These are phyloP conservation scores for Troides aeacus DNA, from an alignment of 2,888 invertebrate genomes.

Conservation along the genomic window DNA sequence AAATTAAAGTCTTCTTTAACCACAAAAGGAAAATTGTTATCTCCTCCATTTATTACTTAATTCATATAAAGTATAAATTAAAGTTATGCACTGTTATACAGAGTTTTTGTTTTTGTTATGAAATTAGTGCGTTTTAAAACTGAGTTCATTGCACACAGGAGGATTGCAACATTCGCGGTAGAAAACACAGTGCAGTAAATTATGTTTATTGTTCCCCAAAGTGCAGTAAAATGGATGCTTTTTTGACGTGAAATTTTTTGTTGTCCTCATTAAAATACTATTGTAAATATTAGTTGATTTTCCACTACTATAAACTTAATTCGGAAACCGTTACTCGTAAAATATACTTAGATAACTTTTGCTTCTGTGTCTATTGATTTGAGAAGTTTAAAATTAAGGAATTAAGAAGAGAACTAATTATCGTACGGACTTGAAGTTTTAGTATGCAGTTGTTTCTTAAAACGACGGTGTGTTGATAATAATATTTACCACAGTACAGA, in stretches of 20 bases:
- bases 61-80: too few species aligned
- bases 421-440: too few species aligned
- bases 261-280: not conserved
- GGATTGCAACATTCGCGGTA: constrained; percentile 18
- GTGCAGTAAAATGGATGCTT: constrained; percentile 15
- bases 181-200: constrained; percentile 17
- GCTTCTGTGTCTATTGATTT: not conserved
- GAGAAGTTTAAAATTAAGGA: too few species aligned
- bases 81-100: too few species aligned
- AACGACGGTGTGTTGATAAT: too few species aligned
- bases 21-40: too few species aligned
- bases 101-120: not conserved
- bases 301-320: too few species aligned
- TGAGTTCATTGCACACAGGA: constrained; percentile 9
- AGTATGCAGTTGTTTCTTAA: too few species aligned
- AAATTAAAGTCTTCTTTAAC: too few species aligned
- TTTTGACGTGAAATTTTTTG: constrained; percentile 2
- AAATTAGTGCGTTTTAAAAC: constrained; percentile 4
- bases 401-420: too few species aligned
- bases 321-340: not conserved
- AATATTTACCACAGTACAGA: not conserved
- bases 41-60: too few species aligned
- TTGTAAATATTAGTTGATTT: too few species aligned
- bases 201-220: constrained; percentile 17
- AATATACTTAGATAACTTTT: not conserved